Evolutionary conservation across 2,113 vertebrate species (phyloP).

Genomic region (Catharus minimus): DNA sequence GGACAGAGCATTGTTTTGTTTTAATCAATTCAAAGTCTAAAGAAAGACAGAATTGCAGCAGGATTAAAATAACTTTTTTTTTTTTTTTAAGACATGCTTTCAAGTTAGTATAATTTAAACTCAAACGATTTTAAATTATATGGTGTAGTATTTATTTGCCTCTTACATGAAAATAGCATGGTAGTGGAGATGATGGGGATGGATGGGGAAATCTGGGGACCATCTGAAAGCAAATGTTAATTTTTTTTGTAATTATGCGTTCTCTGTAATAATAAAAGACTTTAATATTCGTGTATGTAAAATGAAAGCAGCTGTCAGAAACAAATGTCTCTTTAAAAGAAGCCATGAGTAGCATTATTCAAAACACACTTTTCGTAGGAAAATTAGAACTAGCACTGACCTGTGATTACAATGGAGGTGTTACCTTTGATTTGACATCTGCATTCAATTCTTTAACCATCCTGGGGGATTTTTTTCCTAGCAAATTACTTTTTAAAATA

Average conservation of each 20-base stretch:
- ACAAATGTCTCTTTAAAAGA: not conserved
- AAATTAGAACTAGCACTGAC: not conserved
- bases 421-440: not conserved
- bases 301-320: constrained; percentile 21
- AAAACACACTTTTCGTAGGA: not conserved
- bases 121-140: not conserved
- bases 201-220: not conserved
- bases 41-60: constrained; percentile 18
- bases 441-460: not conserved
- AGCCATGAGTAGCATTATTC: not conserved
- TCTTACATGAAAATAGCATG: not conserved
- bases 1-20: constrained; percentile 55
- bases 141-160: not conserved
- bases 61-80: not conserved
- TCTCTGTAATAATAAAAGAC: not conserved
- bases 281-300: not conserved
- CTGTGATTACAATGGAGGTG: not conserved
- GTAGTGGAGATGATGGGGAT: not conserved
- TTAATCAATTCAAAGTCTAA: constrained; percentile 51
- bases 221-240: not conserved
- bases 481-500: not conserved
- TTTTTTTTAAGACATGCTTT: not conserved
- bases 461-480: not conserved
- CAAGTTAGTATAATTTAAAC: not conserved
- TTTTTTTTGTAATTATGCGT: not conserved